Evolutionary conservation across 1,140 invertebrate species (phyloP), one percentile per base, ranked within the genome.

Genomic region (Scaptodrosophila lebanonensis): DNA sequence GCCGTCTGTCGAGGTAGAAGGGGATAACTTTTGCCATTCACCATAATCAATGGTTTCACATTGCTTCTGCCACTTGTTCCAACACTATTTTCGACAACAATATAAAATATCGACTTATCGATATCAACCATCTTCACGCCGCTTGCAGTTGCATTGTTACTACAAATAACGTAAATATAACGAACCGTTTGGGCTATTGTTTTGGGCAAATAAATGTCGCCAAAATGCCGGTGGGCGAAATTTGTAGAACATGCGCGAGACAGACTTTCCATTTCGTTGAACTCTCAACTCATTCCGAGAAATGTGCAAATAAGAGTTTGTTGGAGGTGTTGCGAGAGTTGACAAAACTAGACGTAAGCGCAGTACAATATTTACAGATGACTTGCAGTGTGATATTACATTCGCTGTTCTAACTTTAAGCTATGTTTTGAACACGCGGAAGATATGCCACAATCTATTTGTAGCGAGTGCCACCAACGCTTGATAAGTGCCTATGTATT

Each of bases 181-280:
- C 12, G 9, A 25, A 25, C 22, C 3, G 22, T 25, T 8, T 4
- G n/a, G n/a, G n/a, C n/a, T 35, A n/a, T 48, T 36, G n/a, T 36
- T 7, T 9, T 8, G 12, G 11, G 18, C 27, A 33, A 36, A 13
- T 17, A 8, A 47, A 11, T 7, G 9, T 1, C 1, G 12, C 9
- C 2, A 50, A 22, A 9, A 77, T 82, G 73, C 53, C 69, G 12
- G 60, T 65, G 0, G 1, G 25, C 1, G 39, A 79, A 33, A 62
- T 75, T 11, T 79, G 73, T 27, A 68, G 75, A 0, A 82, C 73
- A 1, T 79, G 73, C 62, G 75, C 56, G 4, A 8, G 29, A n/a
- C 56, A 82, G 7, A 44, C 52, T 22, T 22, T 13, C 2, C 25
- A 52, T 4, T 44, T 79, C 13, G 16, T 68, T 17, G 43, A 64